These are phyloP conservation scores for Eriocheir sinensis DNA, from an alignment of 1,140 invertebrate species.

Conservation along the genomic window DNA sequence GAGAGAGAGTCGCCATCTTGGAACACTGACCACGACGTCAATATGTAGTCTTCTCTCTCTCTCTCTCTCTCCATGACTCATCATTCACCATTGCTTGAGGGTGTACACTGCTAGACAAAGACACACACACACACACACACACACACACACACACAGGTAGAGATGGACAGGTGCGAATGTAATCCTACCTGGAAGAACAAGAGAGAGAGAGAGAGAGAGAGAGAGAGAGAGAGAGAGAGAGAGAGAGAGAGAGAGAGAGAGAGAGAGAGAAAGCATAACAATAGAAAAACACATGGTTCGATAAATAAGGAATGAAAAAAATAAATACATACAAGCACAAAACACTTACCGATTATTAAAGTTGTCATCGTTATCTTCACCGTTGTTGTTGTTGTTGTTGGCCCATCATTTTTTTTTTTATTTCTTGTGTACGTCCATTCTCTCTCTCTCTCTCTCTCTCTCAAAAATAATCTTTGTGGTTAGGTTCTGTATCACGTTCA, in stretches of 20 bases:
- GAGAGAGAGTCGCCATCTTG: no score
- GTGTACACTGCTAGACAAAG: constrained; percentile 12
- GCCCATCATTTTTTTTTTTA: no score
- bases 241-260: not conserved
- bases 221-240: not conserved
- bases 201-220: not conserved
- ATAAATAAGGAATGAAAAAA: no score
- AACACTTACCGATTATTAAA: constrained; percentile 8
- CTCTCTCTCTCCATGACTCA: constrained; percentile 11
- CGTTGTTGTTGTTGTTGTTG: not conserved
- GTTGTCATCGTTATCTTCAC: not conserved
- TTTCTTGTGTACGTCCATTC: no score
- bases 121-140: no score
- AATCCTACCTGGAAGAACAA: not conserved
- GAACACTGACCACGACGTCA: no score
- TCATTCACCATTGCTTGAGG: not conserved
- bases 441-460: no score
- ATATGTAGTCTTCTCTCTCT: not conserved
- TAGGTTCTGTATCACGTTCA: no score
- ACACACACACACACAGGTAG: no score
- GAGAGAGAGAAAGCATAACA: not conserved
- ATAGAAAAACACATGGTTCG: not conserved
- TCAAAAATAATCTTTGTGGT: no score
- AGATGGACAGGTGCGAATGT: no score
- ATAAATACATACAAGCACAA: no score